Evolutionary conservation across 2,888 invertebrate genomes (phyloP), one percentile per base, ranked within the genome.

Genomic region (Dasysyrphus albostriatus): DNA sequence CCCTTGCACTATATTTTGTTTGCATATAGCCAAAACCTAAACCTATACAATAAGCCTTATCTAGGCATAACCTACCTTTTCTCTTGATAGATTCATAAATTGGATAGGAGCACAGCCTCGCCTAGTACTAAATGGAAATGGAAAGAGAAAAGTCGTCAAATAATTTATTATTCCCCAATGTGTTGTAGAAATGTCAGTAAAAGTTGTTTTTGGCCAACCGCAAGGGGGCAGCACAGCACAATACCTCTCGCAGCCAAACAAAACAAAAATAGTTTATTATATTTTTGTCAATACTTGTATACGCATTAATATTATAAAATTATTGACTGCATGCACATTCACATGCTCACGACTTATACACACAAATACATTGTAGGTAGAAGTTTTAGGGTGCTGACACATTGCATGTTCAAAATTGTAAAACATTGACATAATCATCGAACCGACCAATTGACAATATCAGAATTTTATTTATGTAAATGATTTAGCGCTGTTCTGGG

Each of bases 111-210:
- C 19, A 85, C 78, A 74, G 77, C 24, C 16, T 34, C 34, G 34
- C 10, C 19, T 49, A 19, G 9, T 9, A 63, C 47, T 63, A 69
- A 61, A 47, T 77, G 69, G 24, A 24, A 63, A 82, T 73, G 47
- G 65, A 70, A 63, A 54, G 63, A 56, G 75, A 65, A 87, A 87
- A 87, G 87, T 82, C 87, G 65, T 78, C 87, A 87, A 87, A 87
- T 87, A 87, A 87, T 87, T 87, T 87, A 87, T 87, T 82, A 75
- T 75, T 83, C 87, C 87, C 87, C 87, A 83, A 82, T 87, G 87
- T 78, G 87, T 82, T 87, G 87, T 87, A 87, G 87, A 87, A 87
- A 82, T 82, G 82, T 87, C 87, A 87, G 82, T 87, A 87, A 82
- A 87, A 87, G 82, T 87, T 82, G 87, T 87, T 82, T 87, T 75